phyloP scores from a whole-genome alignment of 2,797 vertebrate species.

The Siniperca scherzeri region DNA sequence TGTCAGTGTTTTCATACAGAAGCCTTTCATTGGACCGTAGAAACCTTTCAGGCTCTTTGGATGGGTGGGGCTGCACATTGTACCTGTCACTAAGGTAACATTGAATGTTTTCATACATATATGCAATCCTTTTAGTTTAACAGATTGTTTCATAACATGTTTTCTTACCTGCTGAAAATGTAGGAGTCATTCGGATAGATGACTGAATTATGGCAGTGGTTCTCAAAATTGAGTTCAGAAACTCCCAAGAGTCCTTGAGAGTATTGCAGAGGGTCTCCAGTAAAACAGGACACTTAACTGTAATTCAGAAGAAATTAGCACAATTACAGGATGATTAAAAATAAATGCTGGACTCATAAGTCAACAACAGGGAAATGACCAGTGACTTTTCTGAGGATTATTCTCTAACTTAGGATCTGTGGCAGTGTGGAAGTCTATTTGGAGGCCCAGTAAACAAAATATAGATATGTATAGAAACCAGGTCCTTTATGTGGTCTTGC shows the following conservation, averaged over 20 bases:
- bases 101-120: background rate
- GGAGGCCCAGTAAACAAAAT: background rate
- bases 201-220: background rate
- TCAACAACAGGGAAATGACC: background rate
- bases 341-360: background rate
- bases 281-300: conserved; percentile 22
- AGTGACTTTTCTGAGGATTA: background rate
- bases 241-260: background rate
- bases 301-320: conserved; percentile 37
- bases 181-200: background rate
- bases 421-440: background rate
- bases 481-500: background rate
- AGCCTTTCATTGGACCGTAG: background rate
- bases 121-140: background rate
- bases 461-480: background rate
- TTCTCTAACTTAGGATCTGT: background rate
- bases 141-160: conserved; percentile 13
- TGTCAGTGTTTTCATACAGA: background rate
- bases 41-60: background rate
- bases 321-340: conserved; percentile 36
- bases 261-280: conserved; percentile 2
- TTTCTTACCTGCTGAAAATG: conserved; percentile 12
- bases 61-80: background rate
- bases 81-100: background rate
- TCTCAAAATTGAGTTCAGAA: background rate